Conservation (phyloP, 2,113 vertebrate genomes). For the Parotia lawesii region DNA sequence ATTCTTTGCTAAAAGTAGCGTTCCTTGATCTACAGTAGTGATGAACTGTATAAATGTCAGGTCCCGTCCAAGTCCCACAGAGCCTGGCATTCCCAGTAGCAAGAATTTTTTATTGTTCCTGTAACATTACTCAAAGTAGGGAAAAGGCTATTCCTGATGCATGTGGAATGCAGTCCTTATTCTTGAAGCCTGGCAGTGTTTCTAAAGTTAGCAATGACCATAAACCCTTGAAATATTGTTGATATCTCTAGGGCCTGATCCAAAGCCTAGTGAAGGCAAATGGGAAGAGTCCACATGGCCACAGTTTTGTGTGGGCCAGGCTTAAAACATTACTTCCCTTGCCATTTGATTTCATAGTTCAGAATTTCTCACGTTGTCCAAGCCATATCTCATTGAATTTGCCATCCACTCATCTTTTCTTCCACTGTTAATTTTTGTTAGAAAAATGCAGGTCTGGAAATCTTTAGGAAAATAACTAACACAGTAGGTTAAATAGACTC, state of each 20-base stretch:
- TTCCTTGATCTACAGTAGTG: slow-evolving; percentile 12
- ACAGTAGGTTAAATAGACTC: background rate
- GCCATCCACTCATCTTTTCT: background rate
- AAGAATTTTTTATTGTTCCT: slow-evolving; percentile 13
- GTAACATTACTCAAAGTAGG: background rate
- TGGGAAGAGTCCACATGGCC: background rate
- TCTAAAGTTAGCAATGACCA: background rate
- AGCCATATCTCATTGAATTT: background rate
- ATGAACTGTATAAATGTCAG: slow-evolving; percentile 39
- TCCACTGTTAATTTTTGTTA: background rate
- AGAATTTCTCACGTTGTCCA: background rate
- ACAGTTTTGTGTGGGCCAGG: background rate
- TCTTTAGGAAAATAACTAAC: background rate
- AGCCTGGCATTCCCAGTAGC: background rate
- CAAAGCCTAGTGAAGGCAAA: background rate
- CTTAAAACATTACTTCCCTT: background rate
- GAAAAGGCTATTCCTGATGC: background rate
- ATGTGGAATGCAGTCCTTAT: background rate
- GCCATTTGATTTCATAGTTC: background rate
- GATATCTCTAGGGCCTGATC: background rate
- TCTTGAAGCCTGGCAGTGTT: background rate
- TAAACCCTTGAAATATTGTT: slow-evolving; percentile 1
- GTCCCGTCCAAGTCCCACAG: background rate
- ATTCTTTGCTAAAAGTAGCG: background rate
- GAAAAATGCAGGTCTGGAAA: background rate